Evolutionary conservation across 2,888 invertebrate species (phyloP).

Genomic region (Apotomis capreana): DNA sequence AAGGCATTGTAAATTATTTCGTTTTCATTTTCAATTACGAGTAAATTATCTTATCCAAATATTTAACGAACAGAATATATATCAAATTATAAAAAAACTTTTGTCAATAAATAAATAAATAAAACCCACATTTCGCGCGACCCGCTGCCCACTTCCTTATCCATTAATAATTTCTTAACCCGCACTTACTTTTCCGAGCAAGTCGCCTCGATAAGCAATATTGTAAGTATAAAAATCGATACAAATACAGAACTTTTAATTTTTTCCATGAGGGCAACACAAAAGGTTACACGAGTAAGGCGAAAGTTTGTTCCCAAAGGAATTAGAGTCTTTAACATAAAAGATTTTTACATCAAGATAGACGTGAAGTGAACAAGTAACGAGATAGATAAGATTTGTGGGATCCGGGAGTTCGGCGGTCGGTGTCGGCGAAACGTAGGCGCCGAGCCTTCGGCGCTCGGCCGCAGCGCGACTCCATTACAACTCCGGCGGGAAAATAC

Average conservation of each 20-base stretch:
- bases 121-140: conserved; percentile 31
- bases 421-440: conserved; percentile 17
- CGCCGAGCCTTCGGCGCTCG: conserved; percentile 29
- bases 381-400: conserved; percentile 67
- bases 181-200: conserved; percentile 36
- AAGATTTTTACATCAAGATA: conserved; percentile 67
- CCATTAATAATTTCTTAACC: conserved; percentile 30
- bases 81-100: background rate
- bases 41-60: too few relatives aligned
- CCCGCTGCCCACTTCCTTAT: conserved; percentile 26
- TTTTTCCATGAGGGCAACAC: conserved; percentile 33
- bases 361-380: conserved; percentile 59
- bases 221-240: conserved; percentile 34
- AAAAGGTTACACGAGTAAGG: conserved; percentile 48
- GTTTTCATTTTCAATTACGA: too few relatives aligned
- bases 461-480: conserved; percentile 67
- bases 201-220: conserved; percentile 25
- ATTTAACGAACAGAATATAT: background rate
- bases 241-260: conserved; percentile 30
- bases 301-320: conserved; percentile 64
- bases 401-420: conserved; percentile 47
- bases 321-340: conserved; percentile 59
- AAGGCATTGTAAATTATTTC: too few relatives aligned
- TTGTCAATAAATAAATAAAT: background rate
- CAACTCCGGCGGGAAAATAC: conserved; percentile 70